These are phyloP conservation scores for Hippocampus guttulatus DNA, from an alignment of 2,113 vertebrate species.

Conservation along the genomic window DNA sequence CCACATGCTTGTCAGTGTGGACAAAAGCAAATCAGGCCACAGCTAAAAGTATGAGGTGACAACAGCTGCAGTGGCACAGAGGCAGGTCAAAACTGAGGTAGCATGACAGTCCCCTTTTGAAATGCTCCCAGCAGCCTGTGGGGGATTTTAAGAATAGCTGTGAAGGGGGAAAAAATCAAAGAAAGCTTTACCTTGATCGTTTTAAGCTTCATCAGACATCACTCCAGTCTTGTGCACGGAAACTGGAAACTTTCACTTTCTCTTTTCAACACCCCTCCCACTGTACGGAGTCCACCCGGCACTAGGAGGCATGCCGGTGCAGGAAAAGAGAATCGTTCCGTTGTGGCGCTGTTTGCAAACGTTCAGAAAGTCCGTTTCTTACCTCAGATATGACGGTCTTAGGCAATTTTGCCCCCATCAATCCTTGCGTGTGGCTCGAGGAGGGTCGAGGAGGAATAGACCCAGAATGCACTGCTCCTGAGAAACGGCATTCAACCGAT, in stretches of 20 bases:
- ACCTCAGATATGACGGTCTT: slow-evolving; percentile 59
- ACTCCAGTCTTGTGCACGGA: slow-evolving; percentile 4
- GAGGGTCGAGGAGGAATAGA: slow-evolving; percentile 38
- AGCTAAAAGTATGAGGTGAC: slow-evolving; percentile 51
- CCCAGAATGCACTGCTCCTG: slow-evolving; percentile 47
- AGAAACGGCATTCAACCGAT: slow-evolving; percentile 11
- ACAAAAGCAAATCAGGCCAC: slow-evolving; percentile 35
- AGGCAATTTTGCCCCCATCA: slow-evolving; percentile 49
- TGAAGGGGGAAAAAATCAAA: not conserved
- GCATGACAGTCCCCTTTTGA: not conserved
- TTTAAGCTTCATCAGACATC: slow-evolving; percentile 24
- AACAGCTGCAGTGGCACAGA: slow-evolving; percentile 49
- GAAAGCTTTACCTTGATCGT: slow-evolving; percentile 39
- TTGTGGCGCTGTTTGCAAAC: slow-evolving; percentile 21
- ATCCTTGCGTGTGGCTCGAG: not conserved
- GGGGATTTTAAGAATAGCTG: not conserved
- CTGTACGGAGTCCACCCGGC: not conserved
- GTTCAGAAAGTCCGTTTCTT: slow-evolving; percentile 42
- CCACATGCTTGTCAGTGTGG: slow-evolving; percentile 31
- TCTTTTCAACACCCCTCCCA: slow-evolving; percentile 32
- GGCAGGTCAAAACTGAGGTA: slow-evolving; percentile 16
- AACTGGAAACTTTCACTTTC: slow-evolving; percentile 56
- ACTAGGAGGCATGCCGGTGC: not conserved
- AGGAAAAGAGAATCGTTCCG: slow-evolving; percentile 10
- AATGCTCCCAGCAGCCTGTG: not conserved